phyloP scores from a whole-genome alignment of 1,140 invertebrate species.

The Camponotus floridanus region DNA sequence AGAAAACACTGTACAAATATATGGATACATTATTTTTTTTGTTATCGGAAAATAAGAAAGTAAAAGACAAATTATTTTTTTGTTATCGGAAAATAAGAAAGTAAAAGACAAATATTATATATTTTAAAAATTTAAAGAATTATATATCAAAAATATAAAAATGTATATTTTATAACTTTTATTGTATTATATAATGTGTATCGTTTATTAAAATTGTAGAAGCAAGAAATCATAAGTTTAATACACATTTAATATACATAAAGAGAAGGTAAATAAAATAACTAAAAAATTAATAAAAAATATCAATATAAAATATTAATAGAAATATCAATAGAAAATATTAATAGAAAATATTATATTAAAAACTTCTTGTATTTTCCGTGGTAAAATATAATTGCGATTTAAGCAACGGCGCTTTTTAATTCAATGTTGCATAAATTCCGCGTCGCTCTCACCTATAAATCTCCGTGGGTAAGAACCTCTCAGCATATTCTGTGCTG shows the following conservation, averaged over 20 bases:
- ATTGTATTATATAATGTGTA: too few relatives aligned
- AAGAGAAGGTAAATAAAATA: too few relatives aligned
- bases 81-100: background rate
- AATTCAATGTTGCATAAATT: background rate
- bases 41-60: background rate
- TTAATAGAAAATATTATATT: background rate
- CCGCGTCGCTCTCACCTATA: constrained; percentile 80
- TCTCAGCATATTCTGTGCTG: constrained; percentile 84
- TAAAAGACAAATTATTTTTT: background rate
- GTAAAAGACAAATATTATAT: background rate
- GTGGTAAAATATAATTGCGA: background rate
- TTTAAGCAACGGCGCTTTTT: background rate
- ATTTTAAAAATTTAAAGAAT: background rate
- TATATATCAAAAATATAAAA: background rate
- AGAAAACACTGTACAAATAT: background rate
- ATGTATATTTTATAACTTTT: background rate
- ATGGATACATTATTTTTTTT: background rate
- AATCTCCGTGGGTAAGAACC: constrained; percentile 84
- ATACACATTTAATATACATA: too few relatives aligned
- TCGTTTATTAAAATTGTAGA: too few relatives aligned
- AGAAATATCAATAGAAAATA: too few relatives aligned
- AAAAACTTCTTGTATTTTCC: background rate
- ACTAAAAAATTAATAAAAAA: background rate
- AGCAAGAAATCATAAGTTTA: too few relatives aligned
- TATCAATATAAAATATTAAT: too few relatives aligned